These are phyloP conservation scores for Boloria selene DNA, from an alignment of 2,888 invertebrate genomes.

Conservation along the genomic window DNA sequence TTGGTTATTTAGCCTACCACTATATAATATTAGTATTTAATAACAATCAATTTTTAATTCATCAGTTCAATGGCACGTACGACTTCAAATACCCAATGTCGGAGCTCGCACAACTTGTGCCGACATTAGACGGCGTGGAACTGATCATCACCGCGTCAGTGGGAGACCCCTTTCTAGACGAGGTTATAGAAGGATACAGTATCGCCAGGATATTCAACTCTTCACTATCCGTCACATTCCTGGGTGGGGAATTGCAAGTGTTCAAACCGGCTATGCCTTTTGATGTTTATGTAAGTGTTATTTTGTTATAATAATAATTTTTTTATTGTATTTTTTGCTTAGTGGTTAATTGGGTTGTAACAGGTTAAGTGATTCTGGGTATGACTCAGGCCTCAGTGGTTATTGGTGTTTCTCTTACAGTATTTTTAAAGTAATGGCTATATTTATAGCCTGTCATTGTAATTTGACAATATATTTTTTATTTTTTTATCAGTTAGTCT, in stretches of 20 bases:
- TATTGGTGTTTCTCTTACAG: too few species aligned
- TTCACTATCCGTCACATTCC: conserved; percentile 89
- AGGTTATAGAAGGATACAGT: conserved; percentile 92
- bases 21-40: conserved; percentile 12
- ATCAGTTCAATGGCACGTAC: conserved; percentile 93
- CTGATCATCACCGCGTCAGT: conserved; percentile 92
- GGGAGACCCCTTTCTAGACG: conserved; percentile 93
- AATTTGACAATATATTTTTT: too few species aligned
- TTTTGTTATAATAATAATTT: neutral
- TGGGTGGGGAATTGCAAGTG: conserved; percentile 95
- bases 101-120: conserved; percentile 87
- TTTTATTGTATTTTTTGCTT: too few species aligned
- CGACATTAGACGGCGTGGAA: conserved; percentile 89
- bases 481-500: too few species aligned
- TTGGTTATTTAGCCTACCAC: too few species aligned
- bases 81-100: conserved; percentile 93
- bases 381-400: too few species aligned
- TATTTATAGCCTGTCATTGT: too few species aligned
- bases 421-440: too few species aligned
- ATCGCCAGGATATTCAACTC: conserved; percentile 94
- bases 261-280: conserved; percentile 98
- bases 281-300: conserved; percentile 87
- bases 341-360: too few species aligned
- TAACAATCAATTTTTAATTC: neutral
- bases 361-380: too few species aligned